Conservation (phyloP, 2,797 vertebrate genomes). For the Poeciliopsis infans region DNA sequence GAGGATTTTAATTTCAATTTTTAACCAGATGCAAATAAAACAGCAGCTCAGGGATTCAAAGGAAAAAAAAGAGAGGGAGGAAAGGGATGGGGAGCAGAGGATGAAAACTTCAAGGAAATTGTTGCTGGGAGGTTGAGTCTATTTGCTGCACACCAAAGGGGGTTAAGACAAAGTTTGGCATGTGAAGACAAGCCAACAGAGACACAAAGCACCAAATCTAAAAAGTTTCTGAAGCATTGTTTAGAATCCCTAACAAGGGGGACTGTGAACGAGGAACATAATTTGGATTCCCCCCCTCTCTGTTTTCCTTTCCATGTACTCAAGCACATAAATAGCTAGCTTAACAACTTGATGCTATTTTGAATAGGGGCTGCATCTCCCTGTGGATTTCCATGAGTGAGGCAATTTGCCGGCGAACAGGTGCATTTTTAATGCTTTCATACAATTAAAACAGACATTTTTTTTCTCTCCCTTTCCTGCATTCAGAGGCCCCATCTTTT, state of each 20-base stretch:
- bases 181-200: slow-evolving; percentile 81
- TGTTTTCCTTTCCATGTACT: slow-evolving; percentile 74
- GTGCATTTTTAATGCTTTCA: slow-evolving; percentile 87
- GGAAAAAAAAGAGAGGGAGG: slow-evolving; percentile 55
- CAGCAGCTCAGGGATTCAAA: slow-evolving; percentile 77
- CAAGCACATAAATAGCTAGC: slow-evolving; percentile 84
- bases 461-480: slow-evolving; percentile 70
- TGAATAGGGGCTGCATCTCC: slow-evolving; percentile 79
- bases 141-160: slow-evolving; percentile 79
- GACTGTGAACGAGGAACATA: slow-evolving; percentile 78
- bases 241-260: slow-evolving; percentile 83
- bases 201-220: slow-evolving; percentile 79
- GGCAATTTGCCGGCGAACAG: slow-evolving; percentile 84
- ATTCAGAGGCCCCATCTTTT: slow-evolving; percentile 80
- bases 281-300: slow-evolving; percentile 70
- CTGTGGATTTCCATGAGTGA: slow-evolving; percentile 80
- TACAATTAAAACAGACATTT: slow-evolving; percentile 84
- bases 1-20: slow-evolving; percentile 76
- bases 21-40: slow-evolving; percentile 82
- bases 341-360: slow-evolving; percentile 85
- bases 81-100: slow-evolving; percentile 62
- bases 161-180: slow-evolving; percentile 84
- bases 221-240: slow-evolving; percentile 83
- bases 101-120: slow-evolving; percentile 77
- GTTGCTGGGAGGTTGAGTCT: slow-evolving; percentile 68